Base-by-base conservation (phyloP, 2,888 invertebrate species). In the Limnephilus lunatus region DNA sequence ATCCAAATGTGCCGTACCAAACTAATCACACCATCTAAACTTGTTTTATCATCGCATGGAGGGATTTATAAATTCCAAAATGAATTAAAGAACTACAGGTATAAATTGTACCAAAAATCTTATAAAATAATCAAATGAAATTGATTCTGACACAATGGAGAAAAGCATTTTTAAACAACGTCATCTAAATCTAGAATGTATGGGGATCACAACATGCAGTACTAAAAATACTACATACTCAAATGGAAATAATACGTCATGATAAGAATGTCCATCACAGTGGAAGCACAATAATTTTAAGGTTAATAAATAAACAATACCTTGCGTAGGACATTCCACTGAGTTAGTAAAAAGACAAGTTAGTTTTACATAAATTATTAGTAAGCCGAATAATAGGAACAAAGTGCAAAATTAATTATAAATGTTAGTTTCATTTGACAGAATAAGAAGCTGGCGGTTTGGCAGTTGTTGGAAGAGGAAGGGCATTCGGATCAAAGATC, bases 391-490 rank as follows among this genome's bases (percentile, higher is more conserved):
- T 35, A 83, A 83, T 83, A 83, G 83, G 83, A 83, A 83, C 83
- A 35, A 83, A n/a, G 83, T 35, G 83, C 83, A 35, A 83, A 32
- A 83, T 83, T 35, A 9, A 83, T 35, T 83, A 31, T 19, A 83
- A 83, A 83, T 32, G 14, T 83, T 83, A 53, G 19, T 53, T 68
- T 87, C 53, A 87, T 87, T 87, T 87, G 31, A 87, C 53, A 53
- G 85, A 92, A 92, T 93, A 92, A 53, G 93, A 86, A 88, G 90
- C 35, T 81, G 89, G 93, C 92, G 91, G 92, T 48, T 80, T 87
- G 39, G 90, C 68, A 88, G 80, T 90, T 44, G 91, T 80, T 32
- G 94, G 93, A 92, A 92, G 91, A 53, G 90, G 89, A 35, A 92
- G 90, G 32, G 91, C 82, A 53, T 90, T 93, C 4, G 91, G 53